Percentiles rank a stretch among this genome's conserved stretches.
Conservation (phyloP, 2,113 vertebrate species). For the Hydropotes inermis region DNA sequence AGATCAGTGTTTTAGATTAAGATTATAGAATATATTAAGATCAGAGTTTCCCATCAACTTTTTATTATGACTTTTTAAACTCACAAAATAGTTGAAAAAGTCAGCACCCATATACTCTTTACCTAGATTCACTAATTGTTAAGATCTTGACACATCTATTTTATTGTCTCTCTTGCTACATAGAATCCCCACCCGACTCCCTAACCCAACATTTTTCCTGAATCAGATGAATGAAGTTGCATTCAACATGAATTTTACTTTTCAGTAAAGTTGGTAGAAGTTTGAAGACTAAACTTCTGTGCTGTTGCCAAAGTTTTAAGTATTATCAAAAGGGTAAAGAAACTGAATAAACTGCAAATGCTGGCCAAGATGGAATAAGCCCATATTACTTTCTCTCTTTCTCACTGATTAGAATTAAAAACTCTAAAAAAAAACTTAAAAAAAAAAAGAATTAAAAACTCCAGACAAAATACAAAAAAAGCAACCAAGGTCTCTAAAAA, state of each 20-base stretch:
- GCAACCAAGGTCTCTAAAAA: background rate
- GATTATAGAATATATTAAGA: conserved; percentile 14
- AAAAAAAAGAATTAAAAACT: background rate
- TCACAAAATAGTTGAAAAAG: background rate
- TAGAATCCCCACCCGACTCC: background rate
- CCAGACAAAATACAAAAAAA: conserved; percentile 15
- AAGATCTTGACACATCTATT: background rate
- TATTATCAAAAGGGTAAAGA: background rate
- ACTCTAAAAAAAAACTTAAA: background rate
- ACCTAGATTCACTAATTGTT: background rate
- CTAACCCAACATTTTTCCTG: background rate
- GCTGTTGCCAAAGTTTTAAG: background rate
- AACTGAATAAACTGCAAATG: background rate
- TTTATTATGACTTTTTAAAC: conserved; percentile 15
- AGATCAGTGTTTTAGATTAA: background rate
- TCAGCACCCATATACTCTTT: background rate
- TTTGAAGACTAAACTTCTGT: conserved; percentile 35
- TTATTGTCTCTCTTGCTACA: background rate
- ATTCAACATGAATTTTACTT: conserved; percentile 27
- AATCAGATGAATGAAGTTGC: background rate
- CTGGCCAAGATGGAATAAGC: background rate
- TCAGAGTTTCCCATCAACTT: conserved; percentile 18
- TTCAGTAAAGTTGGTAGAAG: conserved; percentile 24
- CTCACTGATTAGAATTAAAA: background rate
- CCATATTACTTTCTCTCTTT: background rate